Percentiles rank a stretch among this genome's conserved stretches.
These are phyloP conservation scores for Chirona hameri DNA, from an alignment of 2,888 invertebrate genomes.

Conservation along the genomic window DNA sequence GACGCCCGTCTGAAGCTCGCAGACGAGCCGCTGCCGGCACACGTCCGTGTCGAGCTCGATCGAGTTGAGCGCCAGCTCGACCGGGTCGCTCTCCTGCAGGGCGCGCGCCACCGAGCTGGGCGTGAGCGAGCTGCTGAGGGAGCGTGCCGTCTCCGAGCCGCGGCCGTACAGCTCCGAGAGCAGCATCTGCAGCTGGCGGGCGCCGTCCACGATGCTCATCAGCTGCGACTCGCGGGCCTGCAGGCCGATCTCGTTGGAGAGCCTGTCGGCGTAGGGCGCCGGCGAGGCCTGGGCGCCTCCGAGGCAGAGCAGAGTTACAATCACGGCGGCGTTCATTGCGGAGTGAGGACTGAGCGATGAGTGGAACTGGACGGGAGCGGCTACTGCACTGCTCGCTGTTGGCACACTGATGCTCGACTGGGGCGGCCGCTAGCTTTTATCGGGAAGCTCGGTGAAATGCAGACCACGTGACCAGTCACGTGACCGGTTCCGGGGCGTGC, in stretches of 20 bases:
- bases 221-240: conserved; percentile 12
- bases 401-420: neutral
- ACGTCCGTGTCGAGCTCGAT: conserved; percentile 23
- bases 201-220: conserved; percentile 6
- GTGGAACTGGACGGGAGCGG: neutral
- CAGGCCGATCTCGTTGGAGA: neutral
- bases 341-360: neutral
- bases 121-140: neutral
- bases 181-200: neutral
- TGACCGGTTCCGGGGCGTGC: neutral
- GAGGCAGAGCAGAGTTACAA: neutral
- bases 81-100: conserved; percentile 1
- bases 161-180: neutral
- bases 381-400: neutral
- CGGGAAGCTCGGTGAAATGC: neutral
- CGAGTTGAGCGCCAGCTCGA: conserved; percentile 27
- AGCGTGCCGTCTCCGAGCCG: neutral
- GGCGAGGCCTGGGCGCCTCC: neutral
- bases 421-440: neutral
- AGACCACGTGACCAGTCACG: neutral
- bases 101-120: neutral
- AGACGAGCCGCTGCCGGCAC: conserved; percentile 26
- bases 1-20: conserved; percentile 3
- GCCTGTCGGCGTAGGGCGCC: neutral
- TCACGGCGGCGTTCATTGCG: neutral